Base-by-base conservation (phyloP, 2,113 vertebrate species). In the Amphiprion percula region DNA sequence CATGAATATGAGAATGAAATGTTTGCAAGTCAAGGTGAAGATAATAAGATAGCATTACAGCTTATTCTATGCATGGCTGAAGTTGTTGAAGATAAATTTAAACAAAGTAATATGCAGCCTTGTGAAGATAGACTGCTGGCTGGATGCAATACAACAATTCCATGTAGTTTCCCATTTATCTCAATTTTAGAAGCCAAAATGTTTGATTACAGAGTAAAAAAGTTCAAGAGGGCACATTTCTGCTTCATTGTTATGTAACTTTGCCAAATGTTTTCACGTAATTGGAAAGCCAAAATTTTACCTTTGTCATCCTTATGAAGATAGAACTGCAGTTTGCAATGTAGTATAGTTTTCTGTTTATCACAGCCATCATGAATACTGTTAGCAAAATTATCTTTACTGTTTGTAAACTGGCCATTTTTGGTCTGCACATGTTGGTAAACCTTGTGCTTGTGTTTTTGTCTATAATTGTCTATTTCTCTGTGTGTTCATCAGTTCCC, bases 151-250 rank as follows among this genome's bases (percentile, higher is more conserved):
- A 23, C 58, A 79, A 61, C 70, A 46, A n/a, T 63, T 33, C 50
- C 28, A 46, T 72, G 59, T 66, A 63, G 16, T 66, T 73, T 72
- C 82, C 79, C 67, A 75, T 81, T 75, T 55, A 71, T 63, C n/a
- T 63, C 2, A 2, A 37, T 71, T 67, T 59, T 66, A 55, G 54
- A 62, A 80, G 85, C 74, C 41, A 81, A 67, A 66, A 47, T 66
- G 60, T 87, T 80, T 63, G 41, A 68, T 80, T 83, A 83, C 41
- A 19, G 46, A 28, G 26, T 77, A 55, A 73, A 79, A 79, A 74
- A 69, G 50, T 54, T 64, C 62, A 64, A 37, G 21, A 67, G 14
- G 23, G 50, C 46, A 73, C 47, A 15, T 47, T 37, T 37, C 7
- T 8, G 33, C 33, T 37, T 37, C 33, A 6, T 33, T 37, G 6